Base-by-base conservation (phyloP, 2,113 vertebrate species). In the Oophaga pumilio region DNA sequence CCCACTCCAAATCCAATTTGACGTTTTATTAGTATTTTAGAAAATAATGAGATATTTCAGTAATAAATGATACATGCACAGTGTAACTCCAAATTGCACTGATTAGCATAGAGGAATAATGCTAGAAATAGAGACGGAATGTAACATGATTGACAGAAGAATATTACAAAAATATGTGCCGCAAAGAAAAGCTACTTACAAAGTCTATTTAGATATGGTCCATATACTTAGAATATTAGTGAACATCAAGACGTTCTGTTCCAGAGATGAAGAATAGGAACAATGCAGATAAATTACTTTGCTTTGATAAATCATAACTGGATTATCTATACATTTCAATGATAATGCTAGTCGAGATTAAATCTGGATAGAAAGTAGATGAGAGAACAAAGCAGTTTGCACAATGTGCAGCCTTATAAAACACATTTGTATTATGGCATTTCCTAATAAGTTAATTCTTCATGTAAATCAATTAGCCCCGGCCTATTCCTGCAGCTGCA, bases 261-360 rank as follows among this genome's bases (percentile, higher is more conserved):
- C 57, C 52, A 33, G 71, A 62, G 57, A 85, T 85, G 68, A 50
- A 14, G 60, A 85, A 85, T 62, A 60, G 24, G 71, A 85, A 66
- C 60, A 79, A 79, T 86, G 69, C 85, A 69, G 85, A 86, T 86
- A 79, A 78, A 79, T 86, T 79, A n/a, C 74, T 68, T 86, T 86
- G 15, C 84, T 76, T 85, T 76, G 33, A 79, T 86, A 68, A 24
- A 26, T 68, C 24, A 28, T 62, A 79, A 79, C 60, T 86, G 50
- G 85, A 86, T 79, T 86, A 79, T 79, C 74, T 68, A 86, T 79
- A 79, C 18, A 68, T 79, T 79, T 86, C 76, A 79, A 79, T 79
- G 69, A 86, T 56, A 68, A 49, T 68, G 50, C 59, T 76, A 26
- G 69, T 52, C 56, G 60, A 86, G 74, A 86, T 66, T 78, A 68